phyloP scores from a whole-genome alignment of 1,140 invertebrate genomes.

The Gonioctena quinquepunctata region DNA sequence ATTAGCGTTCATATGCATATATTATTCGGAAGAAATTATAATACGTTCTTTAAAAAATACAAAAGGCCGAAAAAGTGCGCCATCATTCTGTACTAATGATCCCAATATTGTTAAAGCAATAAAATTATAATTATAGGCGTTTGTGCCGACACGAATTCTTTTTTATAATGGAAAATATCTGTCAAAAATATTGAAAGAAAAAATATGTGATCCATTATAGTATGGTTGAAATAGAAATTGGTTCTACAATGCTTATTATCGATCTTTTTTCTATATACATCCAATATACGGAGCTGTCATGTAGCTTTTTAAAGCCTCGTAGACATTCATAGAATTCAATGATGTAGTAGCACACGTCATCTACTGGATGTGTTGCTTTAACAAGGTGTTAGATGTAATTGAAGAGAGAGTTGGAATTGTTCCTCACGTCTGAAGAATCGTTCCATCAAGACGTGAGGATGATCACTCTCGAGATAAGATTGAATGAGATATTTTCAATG shows the following conservation, averaged over 20 bases:
- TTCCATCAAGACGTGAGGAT: too few relatives aligned
- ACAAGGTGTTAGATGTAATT: not conserved
- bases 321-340: constrained; percentile 6
- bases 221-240: constrained; percentile 17
- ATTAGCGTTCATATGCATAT: constrained; percentile 24
- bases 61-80: constrained; percentile 22
- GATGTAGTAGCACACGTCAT: not conserved
- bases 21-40: constrained; percentile 20
- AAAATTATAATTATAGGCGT: constrained; percentile 26
- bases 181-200: constrained; percentile 17
- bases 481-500: too few relatives aligned
- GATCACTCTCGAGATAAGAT: too few relatives aligned
- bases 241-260: constrained; percentile 21
- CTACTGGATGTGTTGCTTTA: not conserved
- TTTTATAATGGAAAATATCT: constrained; percentile 19
- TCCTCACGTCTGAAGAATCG: too few relatives aligned
- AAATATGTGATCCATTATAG: constrained; percentile 16
- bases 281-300: constrained; percentile 14
- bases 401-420: not conserved
- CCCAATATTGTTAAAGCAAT: constrained; percentile 20
- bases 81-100: constrained; percentile 21
- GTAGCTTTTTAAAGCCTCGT: not conserved
- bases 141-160: constrained; percentile 8
- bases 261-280: constrained; percentile 6
- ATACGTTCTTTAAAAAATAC: constrained; percentile 19